A percentile compares a stretch with the other conserved stretches of the same genome.
Evolutionary conservation across 2,113 vertebrate species (phyloP).

Genomic region (Falcunculus frontatus): DNA sequence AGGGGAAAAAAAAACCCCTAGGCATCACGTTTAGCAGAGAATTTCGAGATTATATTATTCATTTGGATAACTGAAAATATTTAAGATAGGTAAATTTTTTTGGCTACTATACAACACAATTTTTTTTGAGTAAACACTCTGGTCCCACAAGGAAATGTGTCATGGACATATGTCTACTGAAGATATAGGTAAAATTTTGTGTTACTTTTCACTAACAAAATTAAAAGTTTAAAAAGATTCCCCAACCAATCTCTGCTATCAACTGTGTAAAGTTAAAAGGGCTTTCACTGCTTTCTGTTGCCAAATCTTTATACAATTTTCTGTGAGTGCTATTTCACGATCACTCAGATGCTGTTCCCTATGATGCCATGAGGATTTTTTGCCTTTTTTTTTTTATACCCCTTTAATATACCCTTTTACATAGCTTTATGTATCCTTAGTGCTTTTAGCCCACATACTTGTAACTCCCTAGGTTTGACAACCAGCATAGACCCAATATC

Average conservation of each 20-base stretch:
- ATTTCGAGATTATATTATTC: background rate
- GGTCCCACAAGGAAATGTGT: background rate
- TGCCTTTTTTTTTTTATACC: too few species aligned
- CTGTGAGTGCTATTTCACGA: background rate
- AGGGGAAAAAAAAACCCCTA: fast-evolving
- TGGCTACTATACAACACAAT: background rate
- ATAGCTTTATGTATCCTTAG: too few species aligned
- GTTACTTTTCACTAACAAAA: background rate
- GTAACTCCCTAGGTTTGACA: too few species aligned
- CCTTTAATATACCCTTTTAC: too few species aligned
- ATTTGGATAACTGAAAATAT: background rate
- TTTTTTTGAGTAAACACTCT: background rate
- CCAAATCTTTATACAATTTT: background rate
- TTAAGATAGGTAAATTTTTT: background rate
- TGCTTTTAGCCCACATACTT: too few species aligned
- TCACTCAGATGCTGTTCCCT: background rate
- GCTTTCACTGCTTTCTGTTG: background rate
- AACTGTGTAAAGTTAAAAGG: background rate
- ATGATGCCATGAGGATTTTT: too few species aligned
- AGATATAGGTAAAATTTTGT: background rate
- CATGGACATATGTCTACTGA: background rate
- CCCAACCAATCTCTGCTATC: background rate
- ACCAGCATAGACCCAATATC: too few species aligned
- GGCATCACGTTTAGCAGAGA: background rate
- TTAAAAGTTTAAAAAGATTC: background rate